Percentiles rank a stretch among this genome's conserved stretches.
Conservation (phyloP, 2,113 vertebrate genomes). For the Amphiprion percula region DNA sequence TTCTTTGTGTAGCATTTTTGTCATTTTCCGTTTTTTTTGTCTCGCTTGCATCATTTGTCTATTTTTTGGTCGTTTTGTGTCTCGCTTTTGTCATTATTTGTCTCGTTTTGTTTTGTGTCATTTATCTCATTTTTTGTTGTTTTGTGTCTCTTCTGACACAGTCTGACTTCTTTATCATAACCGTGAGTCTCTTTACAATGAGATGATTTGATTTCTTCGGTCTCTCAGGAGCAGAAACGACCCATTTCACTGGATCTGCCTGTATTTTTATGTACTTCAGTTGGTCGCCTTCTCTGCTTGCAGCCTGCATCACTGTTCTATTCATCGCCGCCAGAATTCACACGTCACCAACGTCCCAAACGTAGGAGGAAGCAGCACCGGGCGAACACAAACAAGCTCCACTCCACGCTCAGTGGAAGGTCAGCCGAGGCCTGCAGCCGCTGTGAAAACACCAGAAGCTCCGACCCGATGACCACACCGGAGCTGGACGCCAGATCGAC, state of each 20-base stretch:
- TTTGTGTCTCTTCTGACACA: neutral
- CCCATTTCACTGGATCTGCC: too few species aligned
- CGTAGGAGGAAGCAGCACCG: conserved; percentile 10
- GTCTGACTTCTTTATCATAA: neutral
- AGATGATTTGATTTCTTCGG: neutral
- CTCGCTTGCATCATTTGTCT: too few species aligned
- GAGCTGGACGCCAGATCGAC: conserved; percentile 28
- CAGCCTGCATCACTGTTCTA: neutral
- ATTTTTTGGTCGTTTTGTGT: too few species aligned
- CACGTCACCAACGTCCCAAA: conserved; percentile 5
- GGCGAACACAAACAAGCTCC: conserved; percentile 10
- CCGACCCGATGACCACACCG: conserved; percentile 21
- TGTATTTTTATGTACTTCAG: neutral
- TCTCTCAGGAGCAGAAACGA: neutral
- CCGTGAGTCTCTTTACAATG: neutral
- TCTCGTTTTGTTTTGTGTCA: too few species aligned
- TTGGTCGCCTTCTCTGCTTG: neutral
- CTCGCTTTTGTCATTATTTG: too few species aligned
- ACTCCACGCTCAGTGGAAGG: neutral
- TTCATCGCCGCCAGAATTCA: conserved; percentile 5
- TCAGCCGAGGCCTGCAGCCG: conserved; percentile 37
- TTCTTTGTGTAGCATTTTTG: too few species aligned
- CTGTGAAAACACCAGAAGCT: conserved; percentile 44
- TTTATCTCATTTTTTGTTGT: too few species aligned
- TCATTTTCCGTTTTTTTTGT: too few species aligned